A percentile compares a stretch with the other conserved stretches of the same genome.
phyloP scores from a whole-genome alignment of 1,140 invertebrate species.

The Steinernema feltiae region DNA sequence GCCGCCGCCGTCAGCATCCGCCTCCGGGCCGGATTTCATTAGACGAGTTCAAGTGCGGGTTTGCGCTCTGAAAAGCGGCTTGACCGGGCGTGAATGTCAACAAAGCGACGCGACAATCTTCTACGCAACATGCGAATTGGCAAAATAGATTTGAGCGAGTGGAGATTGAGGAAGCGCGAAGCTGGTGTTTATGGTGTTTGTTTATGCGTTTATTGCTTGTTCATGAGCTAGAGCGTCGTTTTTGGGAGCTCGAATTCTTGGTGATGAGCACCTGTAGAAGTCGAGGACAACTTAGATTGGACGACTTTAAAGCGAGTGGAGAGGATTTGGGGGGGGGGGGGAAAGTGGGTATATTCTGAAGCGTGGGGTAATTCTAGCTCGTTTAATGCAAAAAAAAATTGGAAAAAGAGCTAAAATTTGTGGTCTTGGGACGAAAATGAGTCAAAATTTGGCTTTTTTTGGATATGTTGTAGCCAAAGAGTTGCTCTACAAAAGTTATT shows the following conservation, averaged over 20 bases:
- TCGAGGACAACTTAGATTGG: no score
- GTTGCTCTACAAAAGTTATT: no score
- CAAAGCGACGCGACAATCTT: background rate
- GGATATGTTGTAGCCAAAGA: no score
- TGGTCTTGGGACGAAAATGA: background rate
- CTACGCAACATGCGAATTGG: background rate
- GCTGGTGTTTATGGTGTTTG: background rate
- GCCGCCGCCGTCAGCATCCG: no score
- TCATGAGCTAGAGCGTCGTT: no score
- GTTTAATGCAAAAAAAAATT: background rate
- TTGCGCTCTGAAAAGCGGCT: background rate
- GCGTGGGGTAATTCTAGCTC: background rate
- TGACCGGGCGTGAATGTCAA: background rate
- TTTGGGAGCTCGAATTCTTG: no score
- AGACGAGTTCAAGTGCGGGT: background rate
- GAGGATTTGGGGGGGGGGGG: background rate
- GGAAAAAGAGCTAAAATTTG: background rate
- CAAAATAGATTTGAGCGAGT: background rate
- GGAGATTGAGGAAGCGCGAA: background rate
- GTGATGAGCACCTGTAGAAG: no score
- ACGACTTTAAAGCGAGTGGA: background rate
- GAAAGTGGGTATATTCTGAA: no score
- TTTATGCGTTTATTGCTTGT: no score
- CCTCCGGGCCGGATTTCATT: background rate
- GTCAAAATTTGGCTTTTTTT: background rate